phyloP scores from a whole-genome alignment of 1,140 invertebrate genomes.

The Euura saliciscinereae region DNA sequence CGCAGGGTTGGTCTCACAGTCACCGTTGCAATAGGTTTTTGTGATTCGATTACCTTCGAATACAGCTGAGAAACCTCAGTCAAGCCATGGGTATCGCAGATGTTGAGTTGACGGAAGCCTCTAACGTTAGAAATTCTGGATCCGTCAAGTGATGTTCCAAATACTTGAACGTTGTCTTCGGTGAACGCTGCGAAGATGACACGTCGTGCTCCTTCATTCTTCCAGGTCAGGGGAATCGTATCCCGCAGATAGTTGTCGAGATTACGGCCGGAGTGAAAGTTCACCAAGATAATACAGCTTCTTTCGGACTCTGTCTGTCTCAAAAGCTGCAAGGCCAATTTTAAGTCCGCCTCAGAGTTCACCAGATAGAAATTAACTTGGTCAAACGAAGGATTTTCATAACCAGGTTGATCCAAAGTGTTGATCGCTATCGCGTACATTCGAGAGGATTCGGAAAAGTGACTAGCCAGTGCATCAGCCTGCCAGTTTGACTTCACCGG shows the following conservation, averaged over 20 bases:
- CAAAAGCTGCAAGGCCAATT: not conserved
- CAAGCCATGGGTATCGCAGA: not conserved
- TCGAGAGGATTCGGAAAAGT: too few relatives aligned
- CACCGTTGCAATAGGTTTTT: slow-evolving; percentile 22
- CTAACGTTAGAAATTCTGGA: not conserved
- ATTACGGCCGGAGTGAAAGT: not conserved
- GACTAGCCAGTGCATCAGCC: too few relatives aligned
- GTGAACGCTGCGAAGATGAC: not conserved
- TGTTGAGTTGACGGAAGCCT: not conserved
- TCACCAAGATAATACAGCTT: not conserved
- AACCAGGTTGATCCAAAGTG: not conserved
- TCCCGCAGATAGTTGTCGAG: not conserved
- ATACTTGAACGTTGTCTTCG: not conserved
- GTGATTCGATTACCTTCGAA: not conserved
- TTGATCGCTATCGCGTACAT: not conserved
- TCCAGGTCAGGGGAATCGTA: not conserved
- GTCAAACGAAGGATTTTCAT: not conserved
- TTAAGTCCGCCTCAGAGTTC: not conserved
- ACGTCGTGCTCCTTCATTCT: not conserved
- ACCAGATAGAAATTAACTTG: not conserved
- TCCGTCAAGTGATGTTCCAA: not conserved
- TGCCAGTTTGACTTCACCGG: too few relatives aligned
- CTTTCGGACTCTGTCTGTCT: not conserved
- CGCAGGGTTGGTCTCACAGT: slow-evolving; percentile 31
- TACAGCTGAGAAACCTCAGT: not conserved